These are phyloP conservation scores for Spilogale gracilis DNA, from an alignment of 2,113 vertebrate species.

Conservation along the genomic window DNA sequence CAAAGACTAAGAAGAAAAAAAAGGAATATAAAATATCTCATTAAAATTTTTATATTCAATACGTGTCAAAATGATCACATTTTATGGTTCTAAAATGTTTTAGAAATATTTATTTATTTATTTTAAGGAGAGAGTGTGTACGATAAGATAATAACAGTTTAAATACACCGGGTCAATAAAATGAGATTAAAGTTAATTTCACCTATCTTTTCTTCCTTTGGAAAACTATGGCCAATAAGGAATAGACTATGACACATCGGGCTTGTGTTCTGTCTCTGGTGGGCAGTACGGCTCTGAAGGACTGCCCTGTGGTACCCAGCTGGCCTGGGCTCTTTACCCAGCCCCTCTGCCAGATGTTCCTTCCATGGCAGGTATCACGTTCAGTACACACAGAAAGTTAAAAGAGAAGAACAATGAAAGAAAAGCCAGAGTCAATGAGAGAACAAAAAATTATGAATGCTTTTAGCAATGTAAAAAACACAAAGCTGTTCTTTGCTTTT, in stretches of 20 bases:
- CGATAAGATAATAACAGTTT: slow-evolving; percentile 1
- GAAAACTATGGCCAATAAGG: not conserved
- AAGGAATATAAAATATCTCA: not conserved
- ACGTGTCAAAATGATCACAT: not conserved
- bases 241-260: not conserved
- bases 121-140: not conserved
- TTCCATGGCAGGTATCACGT: not conserved
- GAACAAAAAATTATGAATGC: not conserved
- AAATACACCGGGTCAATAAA: not conserved
- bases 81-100: not conserved
- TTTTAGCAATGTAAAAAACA: slow-evolving; percentile 16
- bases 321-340: not conserved
- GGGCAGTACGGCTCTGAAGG: not conserved
- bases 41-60: slow-evolving; percentile 5
- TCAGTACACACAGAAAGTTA: not conserved
- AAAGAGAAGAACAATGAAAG: slow-evolving; percentile 8
- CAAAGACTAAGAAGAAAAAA: slow-evolving; percentile 54
- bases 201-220: not conserved
- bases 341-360: not conserved
- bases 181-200: slow-evolving; percentile 14
- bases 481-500: slow-evolving; percentile 34
- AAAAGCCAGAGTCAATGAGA: not conserved
- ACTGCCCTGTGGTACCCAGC: not conserved
- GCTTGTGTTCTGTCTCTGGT: not conserved
- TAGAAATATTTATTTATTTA: not conserved